Base-by-base conservation (phyloP, 2,888 invertebrate genomes). In the Rhamnusium bicolor region DNA sequence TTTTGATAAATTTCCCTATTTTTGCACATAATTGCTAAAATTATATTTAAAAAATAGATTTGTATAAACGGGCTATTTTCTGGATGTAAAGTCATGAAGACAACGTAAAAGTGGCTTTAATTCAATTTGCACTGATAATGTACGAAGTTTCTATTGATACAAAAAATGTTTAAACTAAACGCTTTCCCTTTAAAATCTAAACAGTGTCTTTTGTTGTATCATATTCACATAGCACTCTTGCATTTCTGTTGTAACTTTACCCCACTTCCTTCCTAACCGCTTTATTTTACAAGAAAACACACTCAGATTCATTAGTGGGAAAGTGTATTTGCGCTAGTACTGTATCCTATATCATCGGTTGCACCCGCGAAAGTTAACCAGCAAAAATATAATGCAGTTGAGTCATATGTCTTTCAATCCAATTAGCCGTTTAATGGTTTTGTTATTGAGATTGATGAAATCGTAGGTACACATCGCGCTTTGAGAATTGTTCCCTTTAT, bases 221-320 rank as follows among this genome's bases (percentile, higher is more conserved):
- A 29, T 29, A 58, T 58, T 29, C 10, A 32, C 19, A 32, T 58
- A 32, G 12, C 32, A 65, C 53, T n/a, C n/a, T 18, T 53, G 65
- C 32, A 54, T 65, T 53, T 53, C 32, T 58, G 32, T 12, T 12
- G 24, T 65, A 10, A 21, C 10, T 18, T n/a, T 53, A 65, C 40
- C 10, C 47, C 24, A 14, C 49, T 65, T 65, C 65, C 65, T 65
- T 65, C 65, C 65, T 53, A 32, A 32, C 65, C 53, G 19, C 32
- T 53, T 63, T 63, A 27, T 14, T 4, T 53, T 53, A 65, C 65
- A 65, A 53, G 29, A 53, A 54, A 65, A 65, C 53, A 12, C 65
- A 65, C 65, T 65, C 18, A 32, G 16, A 14, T 40, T 51, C 53
- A 53, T 65, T 65, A 65, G 51, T 10, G 65, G 19, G 65, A 65